phyloP scores from a whole-genome alignment of 2,797 vertebrate species.

The Oophaga sylvatica region DNA sequence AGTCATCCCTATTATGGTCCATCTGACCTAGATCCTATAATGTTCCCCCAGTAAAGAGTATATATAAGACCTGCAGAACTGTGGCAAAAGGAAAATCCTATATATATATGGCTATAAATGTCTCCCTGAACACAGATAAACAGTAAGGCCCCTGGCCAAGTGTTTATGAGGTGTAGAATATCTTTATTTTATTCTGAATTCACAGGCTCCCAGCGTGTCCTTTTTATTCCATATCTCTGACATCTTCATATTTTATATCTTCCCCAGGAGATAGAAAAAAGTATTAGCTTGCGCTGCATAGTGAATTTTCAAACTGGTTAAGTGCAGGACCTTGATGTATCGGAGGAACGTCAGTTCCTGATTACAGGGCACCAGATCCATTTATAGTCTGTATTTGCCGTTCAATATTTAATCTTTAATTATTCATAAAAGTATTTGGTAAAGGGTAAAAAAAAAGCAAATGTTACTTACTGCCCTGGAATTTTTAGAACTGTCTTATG shows the following conservation, averaged over 20 bases:
- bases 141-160: constrained; percentile 59
- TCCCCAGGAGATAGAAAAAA: constrained; percentile 52
- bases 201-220: constrained; percentile 47
- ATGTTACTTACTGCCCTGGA: constrained; percentile 16
- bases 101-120: constrained; percentile 58
- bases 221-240: constrained; percentile 57
- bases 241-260: constrained; percentile 61
- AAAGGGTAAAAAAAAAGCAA: neutral
- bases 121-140: constrained; percentile 60
- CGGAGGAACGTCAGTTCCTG: constrained; percentile 20
- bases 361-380: constrained; percentile 31
- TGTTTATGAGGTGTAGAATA: constrained; percentile 62
- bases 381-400: constrained; percentile 37
- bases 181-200: constrained; percentile 62
- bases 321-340: constrained; percentile 50
- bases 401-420: constrained; percentile 53
- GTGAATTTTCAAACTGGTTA: constrained; percentile 54
- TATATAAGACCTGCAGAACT: constrained; percentile 45
- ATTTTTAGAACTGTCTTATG: constrained; percentile 33
- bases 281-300: constrained; percentile 46
- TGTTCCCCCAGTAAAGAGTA: constrained; percentile 31
- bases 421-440: constrained; percentile 47
- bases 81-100: constrained; percentile 52
- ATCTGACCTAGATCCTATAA: constrained; percentile 55
- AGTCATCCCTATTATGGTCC: constrained; percentile 2